Evolutionary conservation across 2,888 invertebrate genomes (phyloP).

Genomic region (Syrista parreyssii): DNA sequence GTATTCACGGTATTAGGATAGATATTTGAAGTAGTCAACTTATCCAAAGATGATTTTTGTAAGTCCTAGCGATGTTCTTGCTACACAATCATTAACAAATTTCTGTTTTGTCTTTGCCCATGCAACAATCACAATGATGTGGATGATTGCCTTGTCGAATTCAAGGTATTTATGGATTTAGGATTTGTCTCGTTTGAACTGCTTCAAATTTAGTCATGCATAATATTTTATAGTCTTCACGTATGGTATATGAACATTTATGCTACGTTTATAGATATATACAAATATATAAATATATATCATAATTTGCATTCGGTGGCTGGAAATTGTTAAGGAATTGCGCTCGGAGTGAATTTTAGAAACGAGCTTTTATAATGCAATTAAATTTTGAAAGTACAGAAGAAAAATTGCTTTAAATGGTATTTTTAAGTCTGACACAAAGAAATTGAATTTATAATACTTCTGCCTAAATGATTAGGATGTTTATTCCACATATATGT

Average conservation of each 20-base stretch:
- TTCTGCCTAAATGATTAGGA: slow-evolving; percentile 12
- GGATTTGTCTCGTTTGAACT: neutral
- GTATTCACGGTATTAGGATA: neutral
- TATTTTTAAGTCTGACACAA: neutral
- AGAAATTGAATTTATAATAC: slow-evolving; percentile 11
- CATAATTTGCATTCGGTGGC: neutral
- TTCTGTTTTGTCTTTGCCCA: neutral
- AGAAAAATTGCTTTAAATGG: neutral
- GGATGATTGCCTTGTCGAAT: neutral
- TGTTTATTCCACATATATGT: slow-evolving; percentile 15
- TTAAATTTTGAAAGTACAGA: neutral
- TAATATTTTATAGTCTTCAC: neutral
- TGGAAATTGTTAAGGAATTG: neutral
- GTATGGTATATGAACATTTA: neutral
- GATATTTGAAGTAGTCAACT: neutral
- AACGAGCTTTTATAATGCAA: neutral
- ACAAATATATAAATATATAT: neutral
- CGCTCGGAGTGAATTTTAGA: neutral
- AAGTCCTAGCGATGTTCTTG: neutral
- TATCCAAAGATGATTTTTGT: neutral
- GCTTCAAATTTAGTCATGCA: neutral
- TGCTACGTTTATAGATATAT: neutral
- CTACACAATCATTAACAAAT: neutral
- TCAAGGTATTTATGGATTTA: neutral
- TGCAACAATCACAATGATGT: neutral